Base-by-base conservation (phyloP, 1,140 invertebrate species). In the Chymomyza costata region DNA sequence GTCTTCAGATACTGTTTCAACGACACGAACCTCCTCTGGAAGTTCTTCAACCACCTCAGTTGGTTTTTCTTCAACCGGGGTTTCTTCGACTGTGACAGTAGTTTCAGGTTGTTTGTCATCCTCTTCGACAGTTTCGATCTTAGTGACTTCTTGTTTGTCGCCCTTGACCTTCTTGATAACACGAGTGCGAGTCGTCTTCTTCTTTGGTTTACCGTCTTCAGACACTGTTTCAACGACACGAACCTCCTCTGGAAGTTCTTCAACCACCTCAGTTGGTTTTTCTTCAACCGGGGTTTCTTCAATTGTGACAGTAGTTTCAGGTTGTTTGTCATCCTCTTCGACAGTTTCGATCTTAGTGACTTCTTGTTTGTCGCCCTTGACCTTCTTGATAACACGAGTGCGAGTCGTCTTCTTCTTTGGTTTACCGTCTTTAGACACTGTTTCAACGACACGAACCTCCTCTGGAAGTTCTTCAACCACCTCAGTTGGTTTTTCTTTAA, bases 111-210 rank as follows among this genome's bases (percentile, higher is more conserved):
- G 34, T 51, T 84, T 67, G 17, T 74, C 83, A 40, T 85, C 73
- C 63, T 87, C 83, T 68, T 86, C 83, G 10, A 86, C 63, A 2
- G 84, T 86, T 10, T 86, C 74, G 39, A 85, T 83, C 46, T 81
- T 67, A 10, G 67, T 85, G 13, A 83, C 62, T 58, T 83, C 66
- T 66, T 86, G 69, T 30, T 73, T 71, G 1, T 62, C 61, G 15
- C 73, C 82, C 15, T 68, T 80, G 19, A 73, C 63, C 51, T 71
- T 85, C 50, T 81, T 67, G 44, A 70, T 76, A 1, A 70, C 55
- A 15, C 64, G 61, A 28, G 81, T 81, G 45, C 59, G 81, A 0
- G 51, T 62, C 8, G 63, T 68, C 11, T 55, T 55, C 17, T 52
- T 51, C 17, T 49, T 58, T 0, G 37, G 39, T 28, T 37, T 39